Base-by-base conservation (phyloP, 1,140 invertebrate genomes). In the Trissolcus basalis region DNA sequence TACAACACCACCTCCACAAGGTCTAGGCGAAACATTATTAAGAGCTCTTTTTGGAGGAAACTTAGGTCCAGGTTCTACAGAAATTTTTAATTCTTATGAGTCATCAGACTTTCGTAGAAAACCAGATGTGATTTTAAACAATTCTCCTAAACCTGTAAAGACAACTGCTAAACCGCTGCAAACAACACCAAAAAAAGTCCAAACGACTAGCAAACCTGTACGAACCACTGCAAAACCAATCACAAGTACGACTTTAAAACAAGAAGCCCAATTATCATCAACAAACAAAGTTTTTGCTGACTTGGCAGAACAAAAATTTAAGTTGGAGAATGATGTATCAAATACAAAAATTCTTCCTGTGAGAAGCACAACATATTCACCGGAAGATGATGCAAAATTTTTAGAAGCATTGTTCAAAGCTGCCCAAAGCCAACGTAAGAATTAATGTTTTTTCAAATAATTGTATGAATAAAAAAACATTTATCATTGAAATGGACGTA, bases 371-470 rank as follows among this genome's bases (percentile, higher is more conserved):
- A 87, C 80, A 0, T 84, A 71, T 44, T 87, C 86, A 8, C 81
- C 85, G 0, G 84, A 87, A 13, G 85, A 87, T 0, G 86, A 88
- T 45, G 81, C 83, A 0, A 86, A 84, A 58, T 87, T 87, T 59
- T 65, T 88, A 36, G 54, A 75, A 0, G 77, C 83, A 0, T 67
- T 88, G 0, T 45, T 88, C 10, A 78, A 79, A 10, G 78, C 81
- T 14, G 61, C 74, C 35, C 75, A 81, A 54, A 61, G 4, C 54
- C 72, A 72, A 48, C 65, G 67, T 78, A 55, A 72, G 14, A 32
- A 39, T 10, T 4, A 36, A 39, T 35, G 48, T 10, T 49, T 36
- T 35, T 35, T 49, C 11, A 49, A 27, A 16, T 32, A 33, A 33
- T 35, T 50, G 1, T 27, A 27, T 27, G 19, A 27, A 27, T 1